Conservation (phyloP, 2,113 vertebrate species). For the Corynorhinus townsendii region DNA sequence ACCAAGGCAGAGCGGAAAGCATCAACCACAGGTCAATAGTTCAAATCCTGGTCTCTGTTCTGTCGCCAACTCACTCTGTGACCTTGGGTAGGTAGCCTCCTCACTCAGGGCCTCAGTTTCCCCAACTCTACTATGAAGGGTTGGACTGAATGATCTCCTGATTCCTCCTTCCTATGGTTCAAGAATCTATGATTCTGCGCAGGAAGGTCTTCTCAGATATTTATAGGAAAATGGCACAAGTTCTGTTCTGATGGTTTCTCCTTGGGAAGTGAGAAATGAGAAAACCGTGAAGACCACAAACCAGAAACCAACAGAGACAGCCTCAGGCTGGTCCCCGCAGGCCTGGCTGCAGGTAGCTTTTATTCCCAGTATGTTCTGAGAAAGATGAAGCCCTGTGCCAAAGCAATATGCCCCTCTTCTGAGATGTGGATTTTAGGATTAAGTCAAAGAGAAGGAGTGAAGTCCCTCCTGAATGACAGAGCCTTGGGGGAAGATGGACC, state of each 20-base stretch:
- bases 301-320: neutral
- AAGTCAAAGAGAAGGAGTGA: neutral
- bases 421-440: neutral
- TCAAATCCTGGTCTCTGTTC: neutral
- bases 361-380: neutral
- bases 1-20: neutral
- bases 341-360: neutral
- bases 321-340: rapidly evolving
- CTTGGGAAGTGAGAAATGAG: neutral
- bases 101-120: neutral
- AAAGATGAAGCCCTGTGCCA: neutral
- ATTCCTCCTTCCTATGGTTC: neutral
- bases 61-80: neutral
- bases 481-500: neutral
- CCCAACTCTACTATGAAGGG: neutral
- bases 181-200: neutral
- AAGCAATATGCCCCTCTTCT: rapidly evolving
- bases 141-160: neutral
- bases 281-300: neutral
- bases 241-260: neutral
- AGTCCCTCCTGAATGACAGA: neutral
- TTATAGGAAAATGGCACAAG: neutral
- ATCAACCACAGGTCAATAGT: neutral
- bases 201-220: neutral
- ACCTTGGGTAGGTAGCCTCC: neutral